Percentiles rank a stretch among this genome's conserved stretches.
phyloP scores from a whole-genome alignment of 2,888 invertebrate genomes.

The Aleiodes leptofemur region DNA sequence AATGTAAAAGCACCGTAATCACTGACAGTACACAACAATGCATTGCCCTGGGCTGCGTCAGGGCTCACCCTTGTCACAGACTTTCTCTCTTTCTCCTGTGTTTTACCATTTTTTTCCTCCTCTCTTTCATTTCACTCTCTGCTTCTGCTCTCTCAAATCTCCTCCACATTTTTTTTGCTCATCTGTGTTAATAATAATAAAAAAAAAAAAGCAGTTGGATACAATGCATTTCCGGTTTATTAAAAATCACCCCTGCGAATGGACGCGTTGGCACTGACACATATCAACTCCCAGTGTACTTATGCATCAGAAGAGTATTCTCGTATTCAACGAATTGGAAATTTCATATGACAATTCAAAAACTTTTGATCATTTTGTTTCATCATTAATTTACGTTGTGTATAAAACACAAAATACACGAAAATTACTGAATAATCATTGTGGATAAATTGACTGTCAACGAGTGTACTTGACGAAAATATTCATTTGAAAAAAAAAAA shows the following conservation, averaged over 20 bases:
- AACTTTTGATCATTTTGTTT: too few relatives aligned
- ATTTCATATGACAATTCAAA: neutral
- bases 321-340: neutral
- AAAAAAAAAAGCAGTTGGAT: conserved; percentile 45
- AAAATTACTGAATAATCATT: conserved; percentile 29
- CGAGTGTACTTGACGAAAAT: conserved; percentile 30
- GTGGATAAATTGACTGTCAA: conserved; percentile 43
- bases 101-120: conserved; percentile 46
- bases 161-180: neutral
- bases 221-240: conserved; percentile 63
- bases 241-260: conserved; percentile 54
- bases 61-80: conserved; percentile 48
- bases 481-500: conserved; percentile 48
- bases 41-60: conserved; percentile 53
- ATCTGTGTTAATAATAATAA: conserved; percentile 26
- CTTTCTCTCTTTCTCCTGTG: conserved; percentile 46
- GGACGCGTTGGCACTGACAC: too few relatives aligned
- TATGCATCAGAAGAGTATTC: too few relatives aligned
- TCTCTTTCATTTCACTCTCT: conserved; percentile 40
- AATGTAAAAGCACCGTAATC: conserved; percentile 60
- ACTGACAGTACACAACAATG: conserved; percentile 65
- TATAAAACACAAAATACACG: neutral
- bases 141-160: conserved; percentile 41
- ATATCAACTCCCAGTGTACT: too few relatives aligned
- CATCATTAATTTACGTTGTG: neutral